These are phyloP conservation scores for Neoscelio sp. DNA, from an alignment of 2,888 invertebrate species.

Conservation along the genomic window DNA sequence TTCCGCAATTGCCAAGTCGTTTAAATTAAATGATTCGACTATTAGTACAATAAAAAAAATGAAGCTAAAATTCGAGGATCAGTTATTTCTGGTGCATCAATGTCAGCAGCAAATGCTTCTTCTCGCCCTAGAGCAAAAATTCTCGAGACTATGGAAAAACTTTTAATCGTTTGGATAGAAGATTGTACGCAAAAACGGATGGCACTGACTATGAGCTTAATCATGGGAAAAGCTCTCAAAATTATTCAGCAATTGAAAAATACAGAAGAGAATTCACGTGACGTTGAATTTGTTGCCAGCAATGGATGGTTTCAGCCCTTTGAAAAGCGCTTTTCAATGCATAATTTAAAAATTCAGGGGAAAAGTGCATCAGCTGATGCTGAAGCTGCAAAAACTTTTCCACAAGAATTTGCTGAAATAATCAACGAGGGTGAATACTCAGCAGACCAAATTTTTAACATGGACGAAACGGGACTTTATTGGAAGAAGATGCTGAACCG, in stretches of 20 bases:
- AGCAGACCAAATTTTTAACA: conserved; percentile 70
- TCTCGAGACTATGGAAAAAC: conserved; percentile 61
- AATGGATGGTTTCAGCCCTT: conserved; percentile 63
- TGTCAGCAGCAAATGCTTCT: background rate
- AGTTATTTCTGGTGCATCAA: conserved; percentile 27
- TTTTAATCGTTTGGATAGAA: conserved; percentile 61
- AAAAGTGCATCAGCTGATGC: conserved; percentile 61
- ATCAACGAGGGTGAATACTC: conserved; percentile 70
- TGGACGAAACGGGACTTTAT: conserved; percentile 69
- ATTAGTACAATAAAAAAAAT: conserved; percentile 60
- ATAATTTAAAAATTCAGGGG: conserved; percentile 50
- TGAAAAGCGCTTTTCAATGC: conserved; percentile 36
- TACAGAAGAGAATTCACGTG: conserved; percentile 5
- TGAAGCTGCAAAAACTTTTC: conserved; percentile 43
- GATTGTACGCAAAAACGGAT: conserved; percentile 68
- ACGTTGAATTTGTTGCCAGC: conserved; percentile 47
- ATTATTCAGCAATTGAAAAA: conserved; percentile 35
- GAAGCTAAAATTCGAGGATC: conserved; percentile 42
- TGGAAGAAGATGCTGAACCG: conserved; percentile 71
- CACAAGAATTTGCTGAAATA: conserved; percentile 52
- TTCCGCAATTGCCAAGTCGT: conserved; percentile 57
- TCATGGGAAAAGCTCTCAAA: conserved; percentile 64
- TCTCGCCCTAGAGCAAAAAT: conserved; percentile 14
- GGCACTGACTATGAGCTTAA: conserved; percentile 61
- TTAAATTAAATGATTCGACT: conserved; percentile 59